Evolutionary conservation across 1,140 invertebrate genomes (phyloP).

Genomic region (Calephelis virginiensis): DNA sequence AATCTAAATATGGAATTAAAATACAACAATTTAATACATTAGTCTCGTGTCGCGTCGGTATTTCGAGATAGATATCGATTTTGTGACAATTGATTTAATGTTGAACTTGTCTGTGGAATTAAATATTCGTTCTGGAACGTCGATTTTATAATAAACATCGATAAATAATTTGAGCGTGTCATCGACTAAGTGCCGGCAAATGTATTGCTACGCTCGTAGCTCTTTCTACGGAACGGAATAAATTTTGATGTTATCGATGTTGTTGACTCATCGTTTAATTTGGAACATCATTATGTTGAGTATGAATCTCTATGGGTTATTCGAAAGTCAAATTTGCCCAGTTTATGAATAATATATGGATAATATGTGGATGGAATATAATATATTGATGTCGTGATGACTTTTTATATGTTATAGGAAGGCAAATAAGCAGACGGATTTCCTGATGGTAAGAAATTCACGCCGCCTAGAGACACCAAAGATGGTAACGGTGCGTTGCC

Average conservation of each 20-base stretch:
- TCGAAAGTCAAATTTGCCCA: too few species aligned
- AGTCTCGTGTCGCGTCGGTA: slow-evolving; percentile 37
- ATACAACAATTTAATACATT: slow-evolving; percentile 54
- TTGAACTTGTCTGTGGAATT: slow-evolving; percentile 45
- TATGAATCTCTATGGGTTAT: too few species aligned
- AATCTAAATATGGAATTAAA: slow-evolving; percentile 46
- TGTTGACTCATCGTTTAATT: not conserved
- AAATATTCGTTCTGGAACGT: slow-evolving; percentile 35
- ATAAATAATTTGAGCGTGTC: slow-evolving; percentile 22
- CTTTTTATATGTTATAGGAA: too few species aligned
- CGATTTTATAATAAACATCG: slow-evolving; percentile 10
- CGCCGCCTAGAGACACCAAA: too few species aligned
- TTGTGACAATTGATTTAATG: slow-evolving; percentile 41
- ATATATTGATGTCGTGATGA: too few species aligned
- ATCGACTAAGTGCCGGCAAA: slow-evolving; percentile 24
- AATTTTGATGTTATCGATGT: slow-evolving; percentile 5
- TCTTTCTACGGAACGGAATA: slow-evolving; percentile 1
- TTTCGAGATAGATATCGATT: slow-evolving; percentile 40
- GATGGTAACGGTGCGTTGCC: too few species aligned
- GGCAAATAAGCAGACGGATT: too few species aligned
- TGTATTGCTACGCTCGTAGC: not conserved
- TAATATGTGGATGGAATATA: too few species aligned
- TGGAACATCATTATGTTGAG: too few species aligned
- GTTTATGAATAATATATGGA: too few species aligned
- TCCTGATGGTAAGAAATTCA: too few species aligned